Base-by-base conservation (phyloP, 2,888 invertebrate species). In the Eristalis arbustorum region DNA sequence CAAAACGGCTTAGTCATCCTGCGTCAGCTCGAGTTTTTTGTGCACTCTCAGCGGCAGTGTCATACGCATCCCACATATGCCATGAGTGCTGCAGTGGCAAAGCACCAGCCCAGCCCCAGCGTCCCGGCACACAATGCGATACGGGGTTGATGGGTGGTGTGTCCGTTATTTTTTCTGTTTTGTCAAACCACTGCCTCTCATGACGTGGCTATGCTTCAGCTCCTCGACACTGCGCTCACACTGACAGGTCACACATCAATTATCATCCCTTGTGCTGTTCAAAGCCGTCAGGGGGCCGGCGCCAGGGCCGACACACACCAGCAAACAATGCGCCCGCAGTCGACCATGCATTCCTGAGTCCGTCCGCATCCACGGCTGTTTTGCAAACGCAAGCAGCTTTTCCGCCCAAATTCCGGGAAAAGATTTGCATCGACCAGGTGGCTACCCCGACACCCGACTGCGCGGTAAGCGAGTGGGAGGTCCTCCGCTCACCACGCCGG, bases 161-260 rank as follows among this genome's bases (percentile, higher is more conserved):
- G 5, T 31, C 59, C 59, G 13, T 68, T n/a, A n/a, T n/a, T n/a
- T n/a, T 49, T 56, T 77, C 14, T 77, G 37, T 75, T 40, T 23
- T 14, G 2, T 59, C 34, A 40, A 56, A 31, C 62, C 61, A 31
- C 68, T 34, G 62, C 40, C 67, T 34, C 56, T 62, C 42, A 71
- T 71, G 71, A 71, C 71, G 56, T 34, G 34, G 57, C 22, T 22
- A 34, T 57, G 68, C 22, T 28, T 31, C 68, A 56, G 14, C 14
- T n/a, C 22, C 28, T 13, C 37, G 37, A 13, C 22, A 23, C 59
- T 23, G 28, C 11, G 14, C 23, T 56, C 67, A 67, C 49, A 8
- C n/a, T 80, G 67, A 68, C 73, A 80, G 73, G 79, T 80, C 79
- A 73, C 73, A 68, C 80, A 74, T 80, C 80, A 80, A 74, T 80